Evolutionary conservation across 2,797 vertebrate species (phyloP).

Genomic region (Acrossocheilus fasciatus): DNA sequence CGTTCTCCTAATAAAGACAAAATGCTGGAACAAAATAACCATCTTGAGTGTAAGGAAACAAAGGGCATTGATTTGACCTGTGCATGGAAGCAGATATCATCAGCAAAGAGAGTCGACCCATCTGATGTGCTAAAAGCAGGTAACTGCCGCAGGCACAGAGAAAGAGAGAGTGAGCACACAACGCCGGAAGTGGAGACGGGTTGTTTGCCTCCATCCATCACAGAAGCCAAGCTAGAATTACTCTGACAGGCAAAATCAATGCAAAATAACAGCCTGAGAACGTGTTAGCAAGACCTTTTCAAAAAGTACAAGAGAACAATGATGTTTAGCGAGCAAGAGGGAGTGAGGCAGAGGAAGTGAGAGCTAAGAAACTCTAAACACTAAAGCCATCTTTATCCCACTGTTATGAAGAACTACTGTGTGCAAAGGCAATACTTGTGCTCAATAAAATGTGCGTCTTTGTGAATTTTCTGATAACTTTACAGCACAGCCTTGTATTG

Average conservation of each 20-base stretch:
- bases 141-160: conserved; percentile 7
- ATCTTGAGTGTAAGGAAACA: conserved; percentile 8
- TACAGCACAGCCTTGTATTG: neutral
- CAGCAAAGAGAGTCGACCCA: conserved; percentile 69
- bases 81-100: conserved; percentile 19
- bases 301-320: conserved; percentile 37
- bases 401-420: conserved; percentile 6
- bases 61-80: conserved; percentile 27
- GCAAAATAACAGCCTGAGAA: conserved; percentile 43
- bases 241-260: conserved; percentile 41
- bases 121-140: conserved; percentile 66
- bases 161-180: conserved; percentile 17
- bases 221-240: conserved; percentile 48
- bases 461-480: neutral
- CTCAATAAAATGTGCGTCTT: neutral
- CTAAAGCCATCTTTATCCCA: conserved; percentile 20
- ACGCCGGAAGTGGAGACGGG: conserved; percentile 8
- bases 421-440: neutral
- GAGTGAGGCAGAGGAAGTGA: neutral
- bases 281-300: conserved; percentile 50
- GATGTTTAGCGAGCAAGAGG: conserved; percentile 32
- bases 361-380: conserved; percentile 24
- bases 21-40: conserved; percentile 8
- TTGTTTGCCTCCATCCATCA: conserved; percentile 48
- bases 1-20: conserved; percentile 13